Conservation (phyloP, 1,140 invertebrate species). For the Agrypnia vestita region DNA sequence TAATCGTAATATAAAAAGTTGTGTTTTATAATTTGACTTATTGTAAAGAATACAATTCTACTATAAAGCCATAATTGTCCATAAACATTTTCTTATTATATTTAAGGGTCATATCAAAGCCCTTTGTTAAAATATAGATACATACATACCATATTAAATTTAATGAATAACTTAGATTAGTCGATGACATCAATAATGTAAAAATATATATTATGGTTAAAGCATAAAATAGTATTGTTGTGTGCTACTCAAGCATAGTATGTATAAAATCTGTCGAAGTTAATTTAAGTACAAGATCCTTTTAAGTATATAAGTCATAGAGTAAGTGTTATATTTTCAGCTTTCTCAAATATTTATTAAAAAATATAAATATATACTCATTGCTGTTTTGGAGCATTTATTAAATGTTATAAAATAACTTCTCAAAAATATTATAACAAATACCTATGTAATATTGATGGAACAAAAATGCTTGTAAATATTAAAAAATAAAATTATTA, state of each 20-base stretch:
- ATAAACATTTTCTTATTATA: slow-evolving; percentile 30
- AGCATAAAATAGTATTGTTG: slow-evolving; percentile 30
- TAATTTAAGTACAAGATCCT: slow-evolving; percentile 16
- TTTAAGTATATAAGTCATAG: not conserved
- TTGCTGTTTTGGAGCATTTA: slow-evolving; percentile 57
- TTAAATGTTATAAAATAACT: slow-evolving; percentile 53
- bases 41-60: slow-evolving; percentile 10
- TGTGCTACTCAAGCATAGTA: not conserved
- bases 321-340: slow-evolving; percentile 51
- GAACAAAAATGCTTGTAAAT: slow-evolving; percentile 57
- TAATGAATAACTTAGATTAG: slow-evolving; percentile 34
- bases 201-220: slow-evolving; percentile 3
- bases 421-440: slow-evolving; percentile 35
- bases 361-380: slow-evolving; percentile 50
- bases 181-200: not conserved
- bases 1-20: too few species aligned
- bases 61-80: slow-evolving; percentile 8
- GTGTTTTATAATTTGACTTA: not conserved
- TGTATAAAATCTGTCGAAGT: slow-evolving; percentile 24
- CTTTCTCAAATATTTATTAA: slow-evolving; percentile 55
- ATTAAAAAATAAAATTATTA: slow-evolving; percentile 28
- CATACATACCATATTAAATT: not conserved
- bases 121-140: slow-evolving; percentile 42
- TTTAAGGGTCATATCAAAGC: slow-evolving; percentile 50
- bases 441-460: slow-evolving; percentile 36